Evolutionary conservation across 1,140 invertebrate species (phyloP).

Genomic region (Mycetomoellerius zeteki): DNA sequence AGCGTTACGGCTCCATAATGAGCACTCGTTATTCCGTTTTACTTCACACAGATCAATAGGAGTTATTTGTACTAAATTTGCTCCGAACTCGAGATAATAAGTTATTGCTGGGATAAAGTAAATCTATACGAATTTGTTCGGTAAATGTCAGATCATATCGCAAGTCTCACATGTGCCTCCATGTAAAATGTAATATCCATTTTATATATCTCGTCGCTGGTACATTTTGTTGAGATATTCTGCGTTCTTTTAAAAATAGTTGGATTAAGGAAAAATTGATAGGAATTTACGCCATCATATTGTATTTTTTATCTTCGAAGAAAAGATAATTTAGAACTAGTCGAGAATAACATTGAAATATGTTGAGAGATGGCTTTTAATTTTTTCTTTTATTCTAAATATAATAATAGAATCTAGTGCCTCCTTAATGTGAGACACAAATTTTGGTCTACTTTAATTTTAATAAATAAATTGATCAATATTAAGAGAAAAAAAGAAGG

Average conservation of each 20-base stretch:
- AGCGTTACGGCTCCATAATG: not conserved
- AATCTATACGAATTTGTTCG: slow-evolving; percentile 32
- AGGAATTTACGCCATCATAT: not conserved
- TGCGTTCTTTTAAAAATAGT: slow-evolving; percentile 6
- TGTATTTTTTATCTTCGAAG: not conserved
- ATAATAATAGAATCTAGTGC: not conserved
- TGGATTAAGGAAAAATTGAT: slow-evolving; percentile 7
- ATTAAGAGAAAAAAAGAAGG: not conserved
- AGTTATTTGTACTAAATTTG: slow-evolving; percentile 34
- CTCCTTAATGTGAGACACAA: not conserved
- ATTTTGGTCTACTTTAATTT: not conserved
- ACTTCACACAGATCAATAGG: slow-evolving; percentile 2
- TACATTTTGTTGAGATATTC: slow-evolving; percentile 23
- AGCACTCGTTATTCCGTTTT: slow-evolving; percentile 20
- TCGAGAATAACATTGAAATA: not conserved
- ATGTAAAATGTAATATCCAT: slow-evolving; percentile 33
- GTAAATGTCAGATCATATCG: slow-evolving; percentile 23
- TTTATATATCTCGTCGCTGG: not conserved
- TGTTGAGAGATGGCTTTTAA: not conserved
- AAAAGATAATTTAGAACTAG: not conserved
- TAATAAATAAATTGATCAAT: slow-evolving; percentile 6
- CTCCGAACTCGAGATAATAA: slow-evolving; percentile 34
- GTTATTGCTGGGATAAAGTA: slow-evolving; percentile 35
- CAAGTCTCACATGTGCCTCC: slow-evolving; percentile 52
- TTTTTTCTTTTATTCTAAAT: not conserved